Evolutionary conservation across 2,113 vertebrate genomes (phyloP).

Genomic region (Cheirogaleus medius): DNA sequence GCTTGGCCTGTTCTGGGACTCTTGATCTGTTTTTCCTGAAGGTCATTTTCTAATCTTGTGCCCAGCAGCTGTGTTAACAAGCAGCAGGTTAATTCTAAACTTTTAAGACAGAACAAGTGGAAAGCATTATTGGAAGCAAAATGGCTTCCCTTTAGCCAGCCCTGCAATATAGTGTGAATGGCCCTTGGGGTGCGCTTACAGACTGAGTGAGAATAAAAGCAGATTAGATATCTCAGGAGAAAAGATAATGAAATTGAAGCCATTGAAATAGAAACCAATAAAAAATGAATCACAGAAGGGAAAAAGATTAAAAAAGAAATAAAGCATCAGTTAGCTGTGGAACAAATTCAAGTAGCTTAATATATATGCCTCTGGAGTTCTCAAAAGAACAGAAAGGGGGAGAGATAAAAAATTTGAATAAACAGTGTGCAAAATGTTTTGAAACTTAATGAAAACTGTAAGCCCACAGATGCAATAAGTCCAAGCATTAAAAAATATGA

Average conservation of each 20-base stretch:
- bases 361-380: neutral
- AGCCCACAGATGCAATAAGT: neutral
- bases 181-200: no score
- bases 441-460: neutral
- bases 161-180: no score
- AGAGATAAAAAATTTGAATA: neutral
- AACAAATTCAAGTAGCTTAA: neutral
- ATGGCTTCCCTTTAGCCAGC: no score
- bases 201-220: neutral
- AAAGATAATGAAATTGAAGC: conserved; percentile 9
- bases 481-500: neutral
- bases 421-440: neutral
- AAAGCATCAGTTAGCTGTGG: neutral
- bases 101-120: no score
- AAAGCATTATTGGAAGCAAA: no score
- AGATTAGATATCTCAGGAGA: neutral
- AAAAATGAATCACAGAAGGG: neutral
- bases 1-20: no score
- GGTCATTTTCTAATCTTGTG: no score
- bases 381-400: neutral
- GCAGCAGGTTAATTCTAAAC: no score
- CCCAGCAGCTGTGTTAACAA: no score
- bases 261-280: neutral
- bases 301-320: neutral
- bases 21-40: no score